Percentiles rank a stretch among this genome's conserved stretches.
phyloP scores from a whole-genome alignment of 2,113 vertebrate genomes.

The Neotragus moschatus region DNA sequence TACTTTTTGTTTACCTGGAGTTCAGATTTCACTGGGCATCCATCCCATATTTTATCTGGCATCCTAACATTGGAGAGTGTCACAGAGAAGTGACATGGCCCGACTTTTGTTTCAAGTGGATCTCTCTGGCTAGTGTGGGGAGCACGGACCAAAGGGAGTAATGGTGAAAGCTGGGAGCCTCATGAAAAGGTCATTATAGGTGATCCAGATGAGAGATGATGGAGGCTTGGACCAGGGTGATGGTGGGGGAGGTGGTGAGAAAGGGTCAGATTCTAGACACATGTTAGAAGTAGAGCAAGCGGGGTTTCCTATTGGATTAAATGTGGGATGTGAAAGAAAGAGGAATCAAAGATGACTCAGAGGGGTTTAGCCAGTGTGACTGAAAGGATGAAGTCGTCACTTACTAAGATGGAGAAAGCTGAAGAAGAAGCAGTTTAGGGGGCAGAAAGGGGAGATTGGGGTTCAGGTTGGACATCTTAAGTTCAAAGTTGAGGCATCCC shows the following conservation, averaged over 20 bases:
- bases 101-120: background rate
- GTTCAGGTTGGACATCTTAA: background rate
- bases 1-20: background rate
- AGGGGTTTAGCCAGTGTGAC: background rate
- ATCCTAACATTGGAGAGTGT: background rate
- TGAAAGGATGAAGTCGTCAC: background rate
- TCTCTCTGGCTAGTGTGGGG: background rate
- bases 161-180: background rate
- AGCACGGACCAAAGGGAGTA: background rate
- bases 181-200: background rate
- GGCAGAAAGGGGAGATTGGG: background rate
- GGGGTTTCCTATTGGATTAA: background rate
- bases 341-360: background rate
- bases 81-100: too few species aligned
- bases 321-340: background rate
- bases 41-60: background rate
- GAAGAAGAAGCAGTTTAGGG: background rate
- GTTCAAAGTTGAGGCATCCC: background rate
- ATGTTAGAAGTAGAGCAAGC: background rate
- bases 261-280: background rate
- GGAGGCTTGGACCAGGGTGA: background rate
- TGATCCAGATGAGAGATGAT: background rate
- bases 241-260: background rate
- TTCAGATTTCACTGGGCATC: background rate
- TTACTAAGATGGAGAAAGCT: background rate